phyloP scores from a whole-genome alignment of 1,140 invertebrate genomes.

The Drosophila sulfurigaster region DNA sequence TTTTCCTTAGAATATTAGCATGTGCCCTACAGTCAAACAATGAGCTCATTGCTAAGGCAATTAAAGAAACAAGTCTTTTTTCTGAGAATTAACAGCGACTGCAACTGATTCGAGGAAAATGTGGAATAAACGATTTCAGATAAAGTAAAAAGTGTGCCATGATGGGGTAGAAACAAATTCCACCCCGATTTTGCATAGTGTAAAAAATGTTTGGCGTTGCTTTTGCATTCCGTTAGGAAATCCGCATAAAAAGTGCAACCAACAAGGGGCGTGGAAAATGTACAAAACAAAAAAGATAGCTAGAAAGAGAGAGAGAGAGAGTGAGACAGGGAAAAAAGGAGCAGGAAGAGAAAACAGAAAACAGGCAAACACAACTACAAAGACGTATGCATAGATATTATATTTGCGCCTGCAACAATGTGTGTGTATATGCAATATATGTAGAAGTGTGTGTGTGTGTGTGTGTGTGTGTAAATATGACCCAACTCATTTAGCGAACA shows the following conservation, averaged over 20 bases:
- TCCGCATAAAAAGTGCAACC: slow-evolving; percentile 26
- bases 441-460: slow-evolving; percentile 8
- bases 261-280: slow-evolving; percentile 17
- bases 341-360: slow-evolving; percentile 11
- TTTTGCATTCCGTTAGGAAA: slow-evolving; percentile 37
- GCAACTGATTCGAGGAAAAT: too few species aligned
- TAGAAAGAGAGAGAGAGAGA: too few species aligned
- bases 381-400: slow-evolving; percentile 23
- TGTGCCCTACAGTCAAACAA: too few species aligned
- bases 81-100: too few species aligned
- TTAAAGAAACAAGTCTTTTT: too few species aligned
- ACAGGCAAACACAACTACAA: slow-evolving; percentile 45
- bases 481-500: slow-evolving; percentile 65
- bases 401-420: slow-evolving; percentile 11
- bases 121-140: too few species aligned
- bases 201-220: slow-evolving; percentile 29
- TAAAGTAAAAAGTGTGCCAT: not conserved
- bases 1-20: too few species aligned
- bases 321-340: not conserved
- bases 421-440: not conserved
- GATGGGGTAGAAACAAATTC: not conserved
- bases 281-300: slow-evolving; percentile 32
- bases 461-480: slow-evolving; percentile 56
- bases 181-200: slow-evolving; percentile 11
- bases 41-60: too few species aligned